A percentile compares a stretch with the other conserved stretches of the same genome.
These are phyloP conservation scores for Orthosia gracilis DNA, from an alignment of 2,888 invertebrate genomes.

Conservation along the genomic window DNA sequence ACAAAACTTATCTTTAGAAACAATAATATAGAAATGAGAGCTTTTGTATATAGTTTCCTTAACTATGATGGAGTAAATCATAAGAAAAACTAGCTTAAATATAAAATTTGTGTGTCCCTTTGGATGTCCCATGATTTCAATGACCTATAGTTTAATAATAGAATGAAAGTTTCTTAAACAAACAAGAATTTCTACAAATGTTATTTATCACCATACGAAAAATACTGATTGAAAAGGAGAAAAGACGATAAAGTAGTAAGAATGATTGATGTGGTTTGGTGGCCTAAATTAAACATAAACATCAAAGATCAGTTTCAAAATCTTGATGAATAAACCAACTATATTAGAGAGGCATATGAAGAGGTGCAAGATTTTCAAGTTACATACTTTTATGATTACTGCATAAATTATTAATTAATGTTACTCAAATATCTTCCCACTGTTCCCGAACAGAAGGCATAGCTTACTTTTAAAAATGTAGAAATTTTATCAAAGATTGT, in stretches of 20 bases:
- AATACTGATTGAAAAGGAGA: conserved; percentile 22
- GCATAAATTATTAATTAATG: background rate
- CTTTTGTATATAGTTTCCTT: conserved; percentile 73
- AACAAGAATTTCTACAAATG: background rate
- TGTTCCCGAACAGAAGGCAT: conserved; percentile 2
- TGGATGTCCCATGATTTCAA: conserved; percentile 29
- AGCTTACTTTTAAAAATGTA: conserved; percentile 17
- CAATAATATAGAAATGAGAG: conserved; percentile 59
- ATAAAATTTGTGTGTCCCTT: conserved; percentile 38
- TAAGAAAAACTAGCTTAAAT: conserved; percentile 4
- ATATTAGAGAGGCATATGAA: background rate
- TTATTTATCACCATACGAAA: background rate
- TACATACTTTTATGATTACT: background rate
- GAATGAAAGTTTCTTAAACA: conserved; percentile 8
- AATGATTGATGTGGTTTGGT: conserved; percentile 22
- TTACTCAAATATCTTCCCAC: conserved; percentile 27
- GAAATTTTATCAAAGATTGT: conserved; percentile 26
- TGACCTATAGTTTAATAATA: conserved; percentile 12
- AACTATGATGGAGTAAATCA: conserved; percentile 12
- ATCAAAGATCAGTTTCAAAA: conserved; percentile 13
- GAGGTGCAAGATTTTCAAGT: conserved; percentile 9
- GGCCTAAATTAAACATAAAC: conserved; percentile 43
- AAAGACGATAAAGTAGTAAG: background rate
- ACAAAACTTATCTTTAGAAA: conserved; percentile 20
- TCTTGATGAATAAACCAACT: background rate